Evolutionary conservation across 2,888 invertebrate species (phyloP), one percentile per base, ranked within the genome.

Genomic region (Xestoiulus laeticollis): DNA sequence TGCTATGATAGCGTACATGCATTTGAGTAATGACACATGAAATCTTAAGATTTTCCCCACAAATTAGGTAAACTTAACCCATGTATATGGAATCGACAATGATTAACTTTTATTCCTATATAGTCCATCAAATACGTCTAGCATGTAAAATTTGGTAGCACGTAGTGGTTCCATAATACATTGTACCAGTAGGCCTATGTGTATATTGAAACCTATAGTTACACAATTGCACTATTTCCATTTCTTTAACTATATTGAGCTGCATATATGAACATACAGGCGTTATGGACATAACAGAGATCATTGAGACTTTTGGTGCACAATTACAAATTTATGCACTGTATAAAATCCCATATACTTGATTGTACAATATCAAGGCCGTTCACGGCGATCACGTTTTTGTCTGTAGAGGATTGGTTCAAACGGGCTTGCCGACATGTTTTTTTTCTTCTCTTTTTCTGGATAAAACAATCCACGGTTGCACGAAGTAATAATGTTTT

Each of bases 401-500:
- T 30, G 16, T 30, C 30, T 16, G 16, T 5, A 3, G 14, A 26
- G 59, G 59, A 68, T 68, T 68, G 59, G 59, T 68, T 68, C 59
- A 68, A 68, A 22, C 30, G 26, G 30, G 16, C 30, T 26, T 12
- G 78, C 78, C 78, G 78, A 78, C 78, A 30, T 78, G 78, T 68
- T 78, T 78, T 78, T 68, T 26, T 68, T 68, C 26, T 26, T 68
- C 26, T 78, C 22, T 68, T 68, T 22, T 78, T 30, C 14, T 30
- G 30, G 78, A 32, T 78, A 32, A 78, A 78, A 78, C 78, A 78
- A 78, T 78, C 78, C 78, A 78, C 78, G 78, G 78, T 78, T 78
- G 78, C 78, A 16, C 30, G 78, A 12, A 30, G 78, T 78, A 78
- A 78, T 78, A 78, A 78, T 78, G 78, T 78, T 78, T 78, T 78